Percentiles rank a stretch among this genome's conserved stretches.
Conservation (phyloP, 1,140 invertebrate genomes). For the Rhyacophila brunnea region DNA sequence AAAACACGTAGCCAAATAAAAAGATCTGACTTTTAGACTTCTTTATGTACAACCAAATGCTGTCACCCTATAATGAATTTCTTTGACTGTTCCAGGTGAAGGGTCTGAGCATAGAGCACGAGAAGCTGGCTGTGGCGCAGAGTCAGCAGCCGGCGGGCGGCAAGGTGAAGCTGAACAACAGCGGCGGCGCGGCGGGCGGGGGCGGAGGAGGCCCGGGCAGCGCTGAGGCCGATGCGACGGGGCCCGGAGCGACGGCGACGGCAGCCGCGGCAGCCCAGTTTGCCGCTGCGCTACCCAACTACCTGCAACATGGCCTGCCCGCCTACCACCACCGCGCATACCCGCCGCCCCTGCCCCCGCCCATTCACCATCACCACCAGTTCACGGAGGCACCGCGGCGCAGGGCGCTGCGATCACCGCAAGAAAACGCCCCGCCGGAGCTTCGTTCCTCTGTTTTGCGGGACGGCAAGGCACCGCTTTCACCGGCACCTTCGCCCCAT, state of each 20-base stretch:
- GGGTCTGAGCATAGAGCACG: constrained; percentile 75
- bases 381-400: constrained; percentile 47
- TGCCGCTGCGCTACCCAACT: constrained; percentile 55
- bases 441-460: constrained; percentile 46
- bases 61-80: no score
- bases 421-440: constrained; percentile 39
- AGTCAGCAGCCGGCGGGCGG: constrained; percentile 53
- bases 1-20: no score
- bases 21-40: neutral
- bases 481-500: constrained; percentile 61
- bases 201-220: constrained; percentile 17
- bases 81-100: constrained; percentile 62
- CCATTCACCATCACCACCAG: constrained; percentile 55
- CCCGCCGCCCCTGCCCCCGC: constrained; percentile 58
- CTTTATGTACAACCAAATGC: no score
- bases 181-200: constrained; percentile 19
- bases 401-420: constrained; percentile 54
- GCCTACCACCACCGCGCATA: constrained; percentile 51
- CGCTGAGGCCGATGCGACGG: constrained; percentile 38
- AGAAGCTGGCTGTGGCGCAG: constrained; percentile 68
- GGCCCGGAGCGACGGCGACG: constrained; percentile 38
- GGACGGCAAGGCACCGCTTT: constrained; percentile 57
- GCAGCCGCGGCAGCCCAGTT: constrained; percentile 50
- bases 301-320: constrained; percentile 47
- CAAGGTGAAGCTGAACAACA: constrained; percentile 45